A percentile compares a stretch with the other conserved stretches of the same genome.
These are phyloP conservation scores for Pyrrhosoma nymphula DNA, from an alignment of 2,888 invertebrate species.

Conservation along the genomic window DNA sequence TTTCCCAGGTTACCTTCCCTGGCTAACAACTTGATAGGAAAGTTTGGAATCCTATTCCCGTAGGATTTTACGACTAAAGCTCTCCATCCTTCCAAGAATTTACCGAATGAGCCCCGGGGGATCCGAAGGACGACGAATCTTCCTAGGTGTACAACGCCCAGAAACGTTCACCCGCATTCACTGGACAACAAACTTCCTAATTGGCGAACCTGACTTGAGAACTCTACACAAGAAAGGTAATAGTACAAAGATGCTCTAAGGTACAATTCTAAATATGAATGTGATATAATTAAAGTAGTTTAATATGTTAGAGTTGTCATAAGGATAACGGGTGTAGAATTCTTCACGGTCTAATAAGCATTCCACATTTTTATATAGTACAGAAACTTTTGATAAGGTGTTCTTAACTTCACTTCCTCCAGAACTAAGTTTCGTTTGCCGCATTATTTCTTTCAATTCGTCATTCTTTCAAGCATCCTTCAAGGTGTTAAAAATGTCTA, in stretches of 20 bases:
- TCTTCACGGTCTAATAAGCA: no score
- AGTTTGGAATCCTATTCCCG: constrained; percentile 2
- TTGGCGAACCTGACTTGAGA: neutral
- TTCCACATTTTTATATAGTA: no score
- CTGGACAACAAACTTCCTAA: neutral
- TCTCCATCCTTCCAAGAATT: neutral
- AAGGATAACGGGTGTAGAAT: no score
- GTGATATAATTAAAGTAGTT: no score
- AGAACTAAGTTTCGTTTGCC: no score
- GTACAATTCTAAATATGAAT: neutral
- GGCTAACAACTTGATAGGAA: neutral
- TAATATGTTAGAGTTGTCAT: no score
- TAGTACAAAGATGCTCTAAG: neutral
- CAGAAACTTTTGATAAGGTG: no score
- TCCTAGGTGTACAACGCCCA: neutral
- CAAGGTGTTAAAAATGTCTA: no score
- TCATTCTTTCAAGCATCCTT: no score
- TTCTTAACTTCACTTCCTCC: no score
- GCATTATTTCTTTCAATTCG: no score
- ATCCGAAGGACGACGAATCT: neutral
- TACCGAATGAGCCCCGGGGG: neutral
- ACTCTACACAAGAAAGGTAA: neutral
- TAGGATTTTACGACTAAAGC: neutral
- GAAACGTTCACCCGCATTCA: neutral
- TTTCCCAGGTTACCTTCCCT: neutral